Percentiles rank a stretch among this genome's conserved stretches.
Evolutionary conservation across 2,797 vertebrate genomes (phyloP).

Genomic region (Sebastes cheni): DNA sequence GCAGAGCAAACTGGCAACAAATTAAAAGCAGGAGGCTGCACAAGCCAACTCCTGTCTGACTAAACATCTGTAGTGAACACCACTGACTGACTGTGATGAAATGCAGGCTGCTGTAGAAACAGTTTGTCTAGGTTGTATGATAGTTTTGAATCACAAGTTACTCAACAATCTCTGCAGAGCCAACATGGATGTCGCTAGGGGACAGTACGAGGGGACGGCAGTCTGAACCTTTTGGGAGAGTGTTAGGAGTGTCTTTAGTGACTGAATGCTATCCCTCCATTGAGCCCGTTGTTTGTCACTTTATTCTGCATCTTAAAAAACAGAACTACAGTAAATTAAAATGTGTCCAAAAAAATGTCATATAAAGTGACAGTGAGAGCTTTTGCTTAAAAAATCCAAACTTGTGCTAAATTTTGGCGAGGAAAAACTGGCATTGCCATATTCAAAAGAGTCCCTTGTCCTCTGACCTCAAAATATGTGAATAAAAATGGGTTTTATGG

Average conservation of each 20-base stretch:
- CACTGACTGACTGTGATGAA: constrained; percentile 11
- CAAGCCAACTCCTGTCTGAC: constrained; percentile 31
- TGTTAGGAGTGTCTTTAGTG: neutral
- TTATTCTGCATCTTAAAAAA: neutral
- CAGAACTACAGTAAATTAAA: neutral
- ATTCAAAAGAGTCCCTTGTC: no score
- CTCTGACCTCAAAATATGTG: no score
- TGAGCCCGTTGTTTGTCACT: neutral
- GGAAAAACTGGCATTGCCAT: no score
- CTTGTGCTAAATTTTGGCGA: no score
- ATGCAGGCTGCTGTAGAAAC: neutral
- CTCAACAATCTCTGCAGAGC: constrained; percentile 1
- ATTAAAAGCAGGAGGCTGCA: constrained; percentile 40
- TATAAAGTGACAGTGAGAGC: neutral
- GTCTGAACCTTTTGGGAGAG: neutral
- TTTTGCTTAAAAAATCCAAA: neutral
- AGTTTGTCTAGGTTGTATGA: no score
- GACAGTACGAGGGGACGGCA: neutral
- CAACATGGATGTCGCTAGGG: neutral
- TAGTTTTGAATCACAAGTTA: neutral
- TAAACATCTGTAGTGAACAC: neutral
- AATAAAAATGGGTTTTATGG: no score
- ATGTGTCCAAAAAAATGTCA: neutral
- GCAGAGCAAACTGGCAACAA: constrained; percentile 47
- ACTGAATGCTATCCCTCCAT: neutral